Base-by-base conservation (phyloP, 53 echinoderm and acorn worm species). In the Echinarachnius parma region DNA sequence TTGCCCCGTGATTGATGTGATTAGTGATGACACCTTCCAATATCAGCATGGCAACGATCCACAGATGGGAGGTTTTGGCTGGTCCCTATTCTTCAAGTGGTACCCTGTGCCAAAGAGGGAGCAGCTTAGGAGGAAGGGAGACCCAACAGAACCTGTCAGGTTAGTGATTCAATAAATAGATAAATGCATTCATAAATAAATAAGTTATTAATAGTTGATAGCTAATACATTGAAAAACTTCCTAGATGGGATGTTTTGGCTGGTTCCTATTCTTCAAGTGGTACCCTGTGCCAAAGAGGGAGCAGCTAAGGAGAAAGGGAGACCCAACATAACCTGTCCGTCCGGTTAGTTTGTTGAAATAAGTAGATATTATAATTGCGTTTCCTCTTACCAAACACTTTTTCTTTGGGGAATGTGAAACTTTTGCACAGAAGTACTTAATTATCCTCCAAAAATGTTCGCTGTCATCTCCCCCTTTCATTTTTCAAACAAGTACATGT, bases 51-150 rank as follows among this genome's bases (percentile, higher is more conserved):
- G 98, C 14, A 91, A 98, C 53, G 91, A 92, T 53, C 91, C 90
- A 10, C 98, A 98, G 60, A 90, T 98, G 91, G 98, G 98, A 0
- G 98, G 98, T 21, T 98, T 98, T 66, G 90, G 98, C 20, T 98
- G 98, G 98, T 98, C 98, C 2, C 75, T 98, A 0, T 98, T 98
- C 78, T 98, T 98, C 88, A 91, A 98, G 64, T 88, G 90, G 98
- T 87, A 78, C 45, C 84, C 91, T 21, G 87, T 90, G 1, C 90
- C 91, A 3, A 84, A 84, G 59, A 78, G 90, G 77, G 98, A 92
- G 67, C 79, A 78, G 50, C 16, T 66, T 18, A 84, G 91, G 46
- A 66, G 90, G 34, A 87, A 86, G 62, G 98, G 98, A 5, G 98
- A 98, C 57, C 80, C 85, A 9, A 91, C 98, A 0, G 82, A 81